These are phyloP conservation scores for Poeciliopsis paucimaculata DNA, from an alignment of 2,797 vertebrate genomes.

Conservation along the genomic window DNA sequence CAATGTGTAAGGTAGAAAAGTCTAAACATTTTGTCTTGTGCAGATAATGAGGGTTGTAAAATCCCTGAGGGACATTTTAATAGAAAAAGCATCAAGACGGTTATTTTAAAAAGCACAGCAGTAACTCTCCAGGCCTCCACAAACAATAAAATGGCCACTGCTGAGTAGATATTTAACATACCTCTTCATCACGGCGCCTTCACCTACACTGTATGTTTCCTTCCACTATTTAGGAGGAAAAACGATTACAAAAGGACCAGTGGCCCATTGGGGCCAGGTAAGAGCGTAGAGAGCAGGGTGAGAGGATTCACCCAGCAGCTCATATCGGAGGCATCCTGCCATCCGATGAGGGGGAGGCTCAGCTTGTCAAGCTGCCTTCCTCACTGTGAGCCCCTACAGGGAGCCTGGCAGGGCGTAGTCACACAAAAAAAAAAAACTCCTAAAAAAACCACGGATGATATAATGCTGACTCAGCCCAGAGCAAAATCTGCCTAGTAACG, in stretches of 20 bases:
- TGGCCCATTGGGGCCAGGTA: constrained; percentile 54
- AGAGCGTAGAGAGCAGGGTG: constrained; percentile 57
- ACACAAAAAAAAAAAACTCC: constrained; percentile 67
- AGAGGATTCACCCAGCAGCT: constrained; percentile 67
- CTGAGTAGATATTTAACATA: constrained; percentile 25
- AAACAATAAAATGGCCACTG: constrained; percentile 14
- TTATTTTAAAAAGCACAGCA: constrained; percentile 14
- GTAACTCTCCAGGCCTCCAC: background rate
- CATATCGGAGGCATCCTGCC: constrained; percentile 55
- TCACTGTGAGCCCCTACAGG: constrained; percentile 54
- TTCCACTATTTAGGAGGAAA: constrained; percentile 10
- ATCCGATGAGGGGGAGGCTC: constrained; percentile 46
- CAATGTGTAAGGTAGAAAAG: constrained; percentile 22
- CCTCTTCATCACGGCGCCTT: constrained; percentile 5
- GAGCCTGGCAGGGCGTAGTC: constrained; percentile 62
- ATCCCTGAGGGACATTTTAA: constrained; percentile 19
- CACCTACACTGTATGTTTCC: background rate
- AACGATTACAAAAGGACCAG: background rate
- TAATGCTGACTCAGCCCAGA: constrained; percentile 64
- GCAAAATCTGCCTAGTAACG: constrained; percentile 64
- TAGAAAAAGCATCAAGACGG: background rate
- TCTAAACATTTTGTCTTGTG: constrained; percentile 18
- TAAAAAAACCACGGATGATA: constrained; percentile 49
- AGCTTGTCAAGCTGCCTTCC: constrained; percentile 61
- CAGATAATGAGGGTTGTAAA: constrained; percentile 17